Conservation (phyloP, 2,888 invertebrate genomes). For the Patella ulyssiponensis region DNA sequence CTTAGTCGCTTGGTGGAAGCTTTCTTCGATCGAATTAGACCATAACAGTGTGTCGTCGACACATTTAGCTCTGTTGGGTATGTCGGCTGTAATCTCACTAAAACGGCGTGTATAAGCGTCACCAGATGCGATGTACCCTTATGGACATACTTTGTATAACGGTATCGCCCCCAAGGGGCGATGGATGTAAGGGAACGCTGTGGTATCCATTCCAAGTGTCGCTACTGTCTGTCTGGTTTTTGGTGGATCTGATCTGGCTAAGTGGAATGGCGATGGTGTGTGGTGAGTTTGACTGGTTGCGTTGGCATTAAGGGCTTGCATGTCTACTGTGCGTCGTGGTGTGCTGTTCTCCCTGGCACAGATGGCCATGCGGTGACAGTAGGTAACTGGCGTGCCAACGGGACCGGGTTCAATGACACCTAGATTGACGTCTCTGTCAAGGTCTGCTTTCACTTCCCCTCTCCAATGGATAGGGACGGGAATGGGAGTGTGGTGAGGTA, state of each 20-base stretch:
- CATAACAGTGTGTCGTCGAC: constrained; percentile 30
- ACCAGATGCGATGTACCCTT: constrained; percentile 44
- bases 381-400: constrained; percentile 37
- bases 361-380: constrained; percentile 43
- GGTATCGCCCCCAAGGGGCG: constrained; percentile 47
- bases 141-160: constrained; percentile 44
- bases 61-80: constrained; percentile 27
- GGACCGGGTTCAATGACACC: constrained; percentile 39
- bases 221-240: constrained; percentile 41
- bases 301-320: constrained; percentile 38
- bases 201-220: too few species aligned
- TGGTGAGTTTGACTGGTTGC: constrained; percentile 46
- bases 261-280: constrained; percentile 44
- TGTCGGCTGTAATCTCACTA: constrained; percentile 47
- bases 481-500: constrained; percentile 35
- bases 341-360: too few species aligned
- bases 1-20: constrained; percentile 7
- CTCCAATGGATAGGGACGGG: constrained; percentile 41
- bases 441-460: constrained; percentile 35
- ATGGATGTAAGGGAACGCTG: too few species aligned
- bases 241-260: constrained; percentile 44
- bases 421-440: constrained; percentile 35
- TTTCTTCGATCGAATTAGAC: constrained; percentile 30
- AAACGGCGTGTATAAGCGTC: constrained; percentile 24
- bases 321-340: constrained; percentile 36